These are phyloP conservation scores for Urechis unicinctus DNA, from an alignment of 2,888 invertebrate genomes.

Conservation along the genomic window DNA sequence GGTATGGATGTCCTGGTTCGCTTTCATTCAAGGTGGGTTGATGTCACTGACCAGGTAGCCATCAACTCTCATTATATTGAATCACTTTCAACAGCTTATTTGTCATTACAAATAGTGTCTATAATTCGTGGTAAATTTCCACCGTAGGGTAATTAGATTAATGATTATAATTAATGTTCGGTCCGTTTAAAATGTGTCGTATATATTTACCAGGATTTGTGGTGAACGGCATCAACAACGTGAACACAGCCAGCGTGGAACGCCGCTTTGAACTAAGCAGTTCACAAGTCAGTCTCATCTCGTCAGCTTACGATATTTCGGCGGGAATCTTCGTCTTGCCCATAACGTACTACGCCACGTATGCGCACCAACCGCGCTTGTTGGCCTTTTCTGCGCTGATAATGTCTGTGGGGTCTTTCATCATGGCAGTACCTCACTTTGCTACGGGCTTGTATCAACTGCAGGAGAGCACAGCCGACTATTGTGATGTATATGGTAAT, in stretches of 20 bases:
- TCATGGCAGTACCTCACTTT: constrained; percentile 77
- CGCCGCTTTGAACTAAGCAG: constrained; percentile 38
- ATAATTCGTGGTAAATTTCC: too few species aligned
- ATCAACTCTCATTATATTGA: not conserved
- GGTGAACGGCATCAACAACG: constrained; percentile 45
- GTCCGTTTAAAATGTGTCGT: too few species aligned
- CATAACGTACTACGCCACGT: constrained; percentile 64
- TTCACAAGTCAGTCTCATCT: constrained; percentile 34
- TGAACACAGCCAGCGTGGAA: constrained; percentile 39
- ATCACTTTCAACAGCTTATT: too few species aligned
- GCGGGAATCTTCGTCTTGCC: constrained; percentile 37
- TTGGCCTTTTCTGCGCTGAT: constrained; percentile 69
- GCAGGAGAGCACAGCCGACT: constrained; percentile 16
- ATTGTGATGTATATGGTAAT: constrained; percentile 6
- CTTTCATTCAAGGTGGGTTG: not conserved
- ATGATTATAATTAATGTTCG: too few species aligned
- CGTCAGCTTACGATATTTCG: constrained; percentile 40
- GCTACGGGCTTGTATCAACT: constrained; percentile 61
- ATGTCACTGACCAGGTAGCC: not conserved
- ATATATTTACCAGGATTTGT: constrained; percentile 42
- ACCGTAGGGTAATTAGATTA: too few species aligned
- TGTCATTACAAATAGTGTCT: too few species aligned
- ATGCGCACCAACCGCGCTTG: constrained; percentile 52
- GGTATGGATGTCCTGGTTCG: not conserved
- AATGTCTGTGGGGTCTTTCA: constrained; percentile 62